A percentile compares a stretch with the other conserved stretches of the same genome.
phyloP scores from a whole-genome alignment of 2,888 invertebrate species.

The Athetis lepigone region DNA sequence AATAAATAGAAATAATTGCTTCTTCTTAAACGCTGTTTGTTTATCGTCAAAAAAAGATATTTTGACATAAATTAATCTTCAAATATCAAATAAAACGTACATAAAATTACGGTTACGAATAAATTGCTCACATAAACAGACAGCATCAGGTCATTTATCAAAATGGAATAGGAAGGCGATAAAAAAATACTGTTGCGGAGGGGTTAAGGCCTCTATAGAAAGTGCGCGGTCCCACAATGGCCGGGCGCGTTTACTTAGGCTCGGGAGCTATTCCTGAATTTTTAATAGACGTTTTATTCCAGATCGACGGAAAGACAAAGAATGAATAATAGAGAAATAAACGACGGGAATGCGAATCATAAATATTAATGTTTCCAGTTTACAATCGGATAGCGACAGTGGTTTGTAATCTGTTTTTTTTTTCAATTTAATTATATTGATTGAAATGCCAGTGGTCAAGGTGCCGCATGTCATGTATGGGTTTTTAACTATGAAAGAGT shows the following conservation, averaged over 20 bases:
- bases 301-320: conserved; percentile 52
- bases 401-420: conserved; percentile 42
- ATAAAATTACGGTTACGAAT: conserved; percentile 22
- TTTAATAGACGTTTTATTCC: conserved; percentile 64
- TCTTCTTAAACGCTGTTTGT: too few species aligned
- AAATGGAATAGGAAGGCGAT: conserved; percentile 63
- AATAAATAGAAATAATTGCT: too few species aligned
- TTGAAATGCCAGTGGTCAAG: too few species aligned
- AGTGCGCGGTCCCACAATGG: conserved; percentile 55
- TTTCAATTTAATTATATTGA: conserved; percentile 32
- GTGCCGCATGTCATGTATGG: too few species aligned
- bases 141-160: conserved; percentile 64
- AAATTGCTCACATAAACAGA: conserved; percentile 47
- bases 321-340: conserved; percentile 58
- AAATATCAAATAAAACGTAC: conserved; percentile 34
- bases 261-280: conserved; percentile 57
- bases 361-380: conserved; percentile 53
- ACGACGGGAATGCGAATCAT: conserved; percentile 44
- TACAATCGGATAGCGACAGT: conserved; percentile 28
- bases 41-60: not conserved
- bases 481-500: too few species aligned
- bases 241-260: conserved; percentile 55
- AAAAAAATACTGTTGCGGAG: conserved; percentile 63
- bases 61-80: conserved; percentile 3
- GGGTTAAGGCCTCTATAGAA: conserved; percentile 53